Conservation (phyloP, 2,888 invertebrate genomes). For the Drosophila koepferae region DNA sequence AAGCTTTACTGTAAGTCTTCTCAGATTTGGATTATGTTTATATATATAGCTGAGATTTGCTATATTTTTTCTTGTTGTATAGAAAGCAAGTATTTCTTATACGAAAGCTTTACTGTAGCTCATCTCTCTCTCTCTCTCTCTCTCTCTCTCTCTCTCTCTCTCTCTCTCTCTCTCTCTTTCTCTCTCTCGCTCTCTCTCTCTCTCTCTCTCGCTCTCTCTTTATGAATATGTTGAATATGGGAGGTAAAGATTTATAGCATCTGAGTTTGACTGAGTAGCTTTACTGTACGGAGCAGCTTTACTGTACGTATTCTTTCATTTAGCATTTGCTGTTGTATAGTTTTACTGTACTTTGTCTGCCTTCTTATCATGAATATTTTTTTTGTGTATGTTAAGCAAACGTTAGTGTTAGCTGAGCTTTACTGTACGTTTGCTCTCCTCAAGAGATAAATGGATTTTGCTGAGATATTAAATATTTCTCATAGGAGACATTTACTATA, state of each 20-base stretch:
- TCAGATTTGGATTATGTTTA: not conserved
- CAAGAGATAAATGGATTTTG: not conserved
- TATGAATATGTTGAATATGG: not conserved
- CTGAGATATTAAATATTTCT: not conserved
- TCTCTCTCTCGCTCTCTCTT: not conserved
- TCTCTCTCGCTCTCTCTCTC: too few relatives aligned
- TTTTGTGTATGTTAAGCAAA: not conserved
- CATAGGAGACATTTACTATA: not conserved
- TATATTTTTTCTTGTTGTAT: too few relatives aligned
- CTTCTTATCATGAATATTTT: not conserved
- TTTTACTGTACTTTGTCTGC: too few relatives aligned
- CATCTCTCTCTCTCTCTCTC: not conserved
- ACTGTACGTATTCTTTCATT: too few relatives aligned
- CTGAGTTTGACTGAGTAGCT: too few relatives aligned
- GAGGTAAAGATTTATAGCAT: not conserved
- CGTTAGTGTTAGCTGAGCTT: not conserved
- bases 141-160: too few relatives aligned
- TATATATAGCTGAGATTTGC: not conserved
- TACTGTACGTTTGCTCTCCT: not conserved
- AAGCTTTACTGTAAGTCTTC: not conserved
- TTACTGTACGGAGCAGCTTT: too few relatives aligned
- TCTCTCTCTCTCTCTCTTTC: not conserved
- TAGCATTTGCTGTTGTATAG: too few relatives aligned
- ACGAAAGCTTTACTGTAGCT: not conserved
- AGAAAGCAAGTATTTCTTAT: not conserved